Percentiles rank a stretch among this genome's conserved stretches.
Conservation (phyloP, 2,888 invertebrate genomes). For the Salpingus planirostris region DNA sequence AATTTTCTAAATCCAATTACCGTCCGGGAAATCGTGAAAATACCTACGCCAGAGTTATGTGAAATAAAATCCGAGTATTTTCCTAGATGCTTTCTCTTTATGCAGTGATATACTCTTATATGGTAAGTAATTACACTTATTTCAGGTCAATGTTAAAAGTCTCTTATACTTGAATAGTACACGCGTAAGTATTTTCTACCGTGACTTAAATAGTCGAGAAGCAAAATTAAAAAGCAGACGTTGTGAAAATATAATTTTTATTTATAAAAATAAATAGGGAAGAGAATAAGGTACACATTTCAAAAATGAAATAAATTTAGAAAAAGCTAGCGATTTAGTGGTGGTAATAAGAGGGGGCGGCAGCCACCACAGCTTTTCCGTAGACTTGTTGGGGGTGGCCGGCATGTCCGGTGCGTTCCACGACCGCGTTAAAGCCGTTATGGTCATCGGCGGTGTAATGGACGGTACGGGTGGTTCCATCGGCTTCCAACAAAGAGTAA, state of each 20-base stretch:
- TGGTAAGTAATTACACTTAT: too few relatives aligned
- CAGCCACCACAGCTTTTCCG: constrained; percentile 5
- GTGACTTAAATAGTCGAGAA: too few relatives aligned
- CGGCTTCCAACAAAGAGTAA: constrained; percentile 46
- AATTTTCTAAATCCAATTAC: too few relatives aligned
- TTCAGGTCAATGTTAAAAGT: too few relatives aligned
- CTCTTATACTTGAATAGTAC: too few relatives aligned
- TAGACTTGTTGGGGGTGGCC: constrained; percentile 38
- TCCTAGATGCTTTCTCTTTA: too few relatives aligned
- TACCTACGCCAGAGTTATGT: too few relatives aligned
- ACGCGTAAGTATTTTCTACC: too few relatives aligned
- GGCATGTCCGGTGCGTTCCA: constrained; percentile 44
- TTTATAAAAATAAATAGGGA: constrained; percentile 13
- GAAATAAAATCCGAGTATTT: too few relatives aligned
- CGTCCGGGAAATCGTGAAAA: too few relatives aligned
- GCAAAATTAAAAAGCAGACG: too few relatives aligned
- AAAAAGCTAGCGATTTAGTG: constrained; percentile 1
- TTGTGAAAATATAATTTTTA: constrained; percentile 8
- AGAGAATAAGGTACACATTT: constrained; percentile 7
- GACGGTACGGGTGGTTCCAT: constrained; percentile 48
- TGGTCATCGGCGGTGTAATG: constrained; percentile 50
- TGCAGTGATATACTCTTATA: too few relatives aligned
- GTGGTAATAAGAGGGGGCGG: constrained; percentile 3
- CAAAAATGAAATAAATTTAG: constrained; percentile 4
- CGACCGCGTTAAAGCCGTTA: constrained; percentile 42